Percentiles rank a stretch among this genome's conserved stretches.
These are phyloP conservation scores for Toxostoma redivivum DNA, from an alignment of 2,113 vertebrate genomes.

Conservation along the genomic window DNA sequence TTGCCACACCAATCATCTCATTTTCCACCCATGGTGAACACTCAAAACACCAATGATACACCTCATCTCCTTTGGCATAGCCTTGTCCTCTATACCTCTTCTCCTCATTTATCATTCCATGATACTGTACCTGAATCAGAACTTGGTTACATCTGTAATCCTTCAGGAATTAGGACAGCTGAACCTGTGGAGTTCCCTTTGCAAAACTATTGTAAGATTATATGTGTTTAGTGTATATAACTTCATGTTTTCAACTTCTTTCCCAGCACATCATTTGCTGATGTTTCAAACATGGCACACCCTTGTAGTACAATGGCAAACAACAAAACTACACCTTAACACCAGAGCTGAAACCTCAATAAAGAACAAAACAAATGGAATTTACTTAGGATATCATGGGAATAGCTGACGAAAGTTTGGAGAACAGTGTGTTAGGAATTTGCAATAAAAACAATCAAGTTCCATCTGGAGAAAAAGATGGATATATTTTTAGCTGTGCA, in stretches of 20 bases:
- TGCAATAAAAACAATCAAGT: constrained; percentile 19
- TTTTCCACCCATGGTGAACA: neutral
- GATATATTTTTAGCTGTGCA: constrained; percentile 1
- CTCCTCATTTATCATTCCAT: neutral
- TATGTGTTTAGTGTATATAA: neutral
- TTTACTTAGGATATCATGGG: constrained; percentile 22
- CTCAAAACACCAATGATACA: neutral
- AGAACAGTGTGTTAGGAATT: constrained; percentile 38
- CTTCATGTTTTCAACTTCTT: neutral
- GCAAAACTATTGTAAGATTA: neutral
- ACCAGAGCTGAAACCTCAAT: neutral
- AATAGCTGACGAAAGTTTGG: constrained; percentile 7
- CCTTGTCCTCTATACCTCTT: neutral
- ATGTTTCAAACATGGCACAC: neutral
- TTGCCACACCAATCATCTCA: neutral
- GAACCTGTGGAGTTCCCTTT: neutral
- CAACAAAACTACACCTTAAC: neutral
- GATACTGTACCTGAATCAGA: neutral
- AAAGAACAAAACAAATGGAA: neutral
- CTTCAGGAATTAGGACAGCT: neutral
- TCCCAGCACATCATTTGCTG: neutral
- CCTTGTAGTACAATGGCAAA: neutral
- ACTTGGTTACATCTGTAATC: neutral
- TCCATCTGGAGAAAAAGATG: constrained; percentile 16
- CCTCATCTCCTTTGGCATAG: neutral